These are phyloP conservation scores for Trypoxylus dichotomus DNA, from an alignment of 1,140 invertebrate genomes.

Conservation along the genomic window DNA sequence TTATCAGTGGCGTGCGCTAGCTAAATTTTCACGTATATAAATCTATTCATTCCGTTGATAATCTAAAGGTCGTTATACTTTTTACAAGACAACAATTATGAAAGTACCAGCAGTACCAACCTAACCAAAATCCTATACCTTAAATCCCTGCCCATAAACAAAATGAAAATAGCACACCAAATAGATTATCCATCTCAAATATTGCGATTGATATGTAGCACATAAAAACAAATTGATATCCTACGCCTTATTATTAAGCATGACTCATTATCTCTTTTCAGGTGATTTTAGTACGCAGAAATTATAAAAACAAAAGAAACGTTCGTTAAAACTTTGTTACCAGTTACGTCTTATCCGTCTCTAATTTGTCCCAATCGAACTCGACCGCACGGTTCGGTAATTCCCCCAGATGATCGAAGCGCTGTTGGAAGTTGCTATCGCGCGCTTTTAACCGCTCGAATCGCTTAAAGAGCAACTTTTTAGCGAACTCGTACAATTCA, in stretches of 20 bases:
- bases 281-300: not conserved
- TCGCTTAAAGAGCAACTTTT: constrained; percentile 82
- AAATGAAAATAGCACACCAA: not conserved
- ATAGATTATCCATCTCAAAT: not conserved
- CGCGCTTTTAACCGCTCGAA: constrained; percentile 78
- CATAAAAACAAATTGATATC: not conserved
- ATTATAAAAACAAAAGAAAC: not conserved
- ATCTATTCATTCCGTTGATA: too few relatives aligned
- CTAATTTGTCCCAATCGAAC: constrained; percentile 84
- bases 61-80: too few relatives aligned
- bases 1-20: too few relatives aligned
- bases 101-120: not conserved
- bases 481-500: constrained; percentile 92
- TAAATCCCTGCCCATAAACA: not conserved
- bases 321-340: not conserved
- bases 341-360: constrained; percentile 60
- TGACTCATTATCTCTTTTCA: not conserved
- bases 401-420: constrained; percentile 78
- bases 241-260: not conserved
- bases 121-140: not conserved
- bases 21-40: too few relatives aligned
- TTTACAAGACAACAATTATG: too few relatives aligned
- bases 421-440: constrained; percentile 78
- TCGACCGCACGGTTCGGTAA: constrained; percentile 73
- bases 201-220: not conserved